Evolutionary conservation across 2,888 invertebrate genomes (phyloP).

Genomic region (Vannuccia rotundouncinata): DNA sequence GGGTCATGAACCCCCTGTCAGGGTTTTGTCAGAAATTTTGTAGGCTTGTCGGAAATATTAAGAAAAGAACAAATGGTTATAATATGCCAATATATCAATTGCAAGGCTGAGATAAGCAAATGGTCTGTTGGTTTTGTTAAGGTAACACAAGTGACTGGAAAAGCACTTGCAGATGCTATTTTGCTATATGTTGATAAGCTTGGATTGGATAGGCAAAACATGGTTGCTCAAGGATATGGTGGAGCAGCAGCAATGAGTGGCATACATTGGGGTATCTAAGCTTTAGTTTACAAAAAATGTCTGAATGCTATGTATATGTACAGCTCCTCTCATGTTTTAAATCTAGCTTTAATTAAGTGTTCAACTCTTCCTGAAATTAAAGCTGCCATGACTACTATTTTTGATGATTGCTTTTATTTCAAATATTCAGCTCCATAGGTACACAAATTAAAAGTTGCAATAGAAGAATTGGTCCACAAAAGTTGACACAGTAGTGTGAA

Average conservation of each 20-base stretch:
- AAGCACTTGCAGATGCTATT: not conserved
- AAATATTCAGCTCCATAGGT: not conserved
- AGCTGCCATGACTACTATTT: not conserved
- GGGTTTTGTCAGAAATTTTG: not conserved
- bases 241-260: constrained; percentile 6
- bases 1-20: not conserved
- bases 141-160: constrained; percentile 1
- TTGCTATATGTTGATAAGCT: not conserved
- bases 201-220: not conserved
- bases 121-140: not conserved
- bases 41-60: not conserved
- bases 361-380: not conserved
- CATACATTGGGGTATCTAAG: not conserved
- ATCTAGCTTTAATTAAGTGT: not conserved
- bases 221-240: constrained; percentile 10
- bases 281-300: not conserved
- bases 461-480: not conserved
- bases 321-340: not conserved
- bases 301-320: not conserved
- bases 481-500: not conserved
- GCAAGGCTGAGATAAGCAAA: too few species aligned
- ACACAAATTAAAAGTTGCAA: not conserved
- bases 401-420: not conserved
- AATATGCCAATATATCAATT: not conserved
- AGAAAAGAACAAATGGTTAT: not conserved